phyloP scores from a whole-genome alignment of 2,888 invertebrate species.

The Cephus rjabovi region DNA sequence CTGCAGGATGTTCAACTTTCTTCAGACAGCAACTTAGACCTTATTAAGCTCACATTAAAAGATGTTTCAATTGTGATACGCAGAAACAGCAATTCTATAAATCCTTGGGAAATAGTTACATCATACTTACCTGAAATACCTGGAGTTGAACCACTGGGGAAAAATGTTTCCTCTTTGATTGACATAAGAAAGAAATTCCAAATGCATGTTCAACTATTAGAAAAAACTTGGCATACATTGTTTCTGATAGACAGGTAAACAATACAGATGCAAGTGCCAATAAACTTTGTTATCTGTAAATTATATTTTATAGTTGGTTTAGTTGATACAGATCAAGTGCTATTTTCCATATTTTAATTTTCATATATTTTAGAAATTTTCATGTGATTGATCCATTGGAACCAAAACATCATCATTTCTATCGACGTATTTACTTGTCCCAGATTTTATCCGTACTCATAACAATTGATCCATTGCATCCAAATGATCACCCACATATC shows the following conservation, averaged over 20 bases:
- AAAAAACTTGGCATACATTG: slow-evolving; percentile 47
- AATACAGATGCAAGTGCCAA: slow-evolving; percentile 8
- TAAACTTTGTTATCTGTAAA: slow-evolving; percentile 5
- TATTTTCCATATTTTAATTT: background rate
- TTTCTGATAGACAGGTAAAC: slow-evolving; percentile 54
- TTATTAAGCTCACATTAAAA: slow-evolving; percentile 45
- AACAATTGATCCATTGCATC: slow-evolving; percentile 49
- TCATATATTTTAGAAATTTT: slow-evolving; percentile 47
- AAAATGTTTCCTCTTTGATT: slow-evolving; percentile 37
- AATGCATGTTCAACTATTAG: slow-evolving; percentile 41
- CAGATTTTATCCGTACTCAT: slow-evolving; percentile 50
- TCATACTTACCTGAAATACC: slow-evolving; percentile 52
- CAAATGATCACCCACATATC: slow-evolving; percentile 48
- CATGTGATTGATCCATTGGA: slow-evolving; percentile 56
- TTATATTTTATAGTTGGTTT: background rate
- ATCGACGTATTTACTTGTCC: slow-evolving; percentile 56
- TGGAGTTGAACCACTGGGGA: slow-evolving; percentile 35
- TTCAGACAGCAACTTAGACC: slow-evolving; percentile 39
- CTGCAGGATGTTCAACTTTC: slow-evolving; percentile 44
- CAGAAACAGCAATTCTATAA: slow-evolving; percentile 27
- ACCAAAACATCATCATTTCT: slow-evolving; percentile 57
- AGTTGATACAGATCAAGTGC: background rate
- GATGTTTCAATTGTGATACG: slow-evolving; percentile 44
- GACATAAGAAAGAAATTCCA: slow-evolving; percentile 43
- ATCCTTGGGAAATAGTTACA: slow-evolving; percentile 42